phyloP scores from a whole-genome alignment of 2,797 vertebrate genomes.

The Parotocinclus haroldoi region DNA sequence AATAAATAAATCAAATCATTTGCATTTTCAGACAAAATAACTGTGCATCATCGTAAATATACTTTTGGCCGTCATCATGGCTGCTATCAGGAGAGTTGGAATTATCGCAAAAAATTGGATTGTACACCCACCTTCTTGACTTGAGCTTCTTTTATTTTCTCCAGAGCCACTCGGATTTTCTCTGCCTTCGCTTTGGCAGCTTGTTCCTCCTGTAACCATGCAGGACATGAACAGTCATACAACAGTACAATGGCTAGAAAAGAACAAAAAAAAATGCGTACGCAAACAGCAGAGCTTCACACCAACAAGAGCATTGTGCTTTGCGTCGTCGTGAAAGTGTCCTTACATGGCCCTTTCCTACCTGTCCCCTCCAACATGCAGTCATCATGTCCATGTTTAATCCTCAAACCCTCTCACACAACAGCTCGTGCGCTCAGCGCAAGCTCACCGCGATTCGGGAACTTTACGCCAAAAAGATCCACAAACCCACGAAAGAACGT shows the following conservation, averaged over 20 bases:
- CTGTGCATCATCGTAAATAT: too few relatives aligned
- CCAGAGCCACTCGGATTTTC: conserved; percentile 90
- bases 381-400: conserved; percentile 70
- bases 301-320: conserved; percentile 6
- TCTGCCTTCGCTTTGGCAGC: conserved; percentile 95
- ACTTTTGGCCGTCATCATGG: too few relatives aligned
- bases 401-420: conserved; percentile 5
- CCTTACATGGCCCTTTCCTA: conserved; percentile 37
- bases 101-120: too few relatives aligned
- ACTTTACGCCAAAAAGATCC: too few relatives aligned
- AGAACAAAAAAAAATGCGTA: conserved; percentile 25
- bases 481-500: too few relatives aligned
- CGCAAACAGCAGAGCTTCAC: conserved; percentile 5
- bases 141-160: conserved; percentile 98
- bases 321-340: neutral
- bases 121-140: conserved; percentile 88
- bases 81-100: too few relatives aligned
- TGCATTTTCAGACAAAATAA: too few relatives aligned
- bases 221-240: conserved; percentile 12
- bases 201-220: conserved; percentile 86
- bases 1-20: too few relatives aligned
- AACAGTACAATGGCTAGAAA: neutral
- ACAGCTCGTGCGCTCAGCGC: conserved; percentile 13
- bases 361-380: conserved; percentile 76
- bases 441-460: neutral